phyloP scores from a whole-genome alignment of 1,140 invertebrate species.

The Agrypnia vestita region DNA sequence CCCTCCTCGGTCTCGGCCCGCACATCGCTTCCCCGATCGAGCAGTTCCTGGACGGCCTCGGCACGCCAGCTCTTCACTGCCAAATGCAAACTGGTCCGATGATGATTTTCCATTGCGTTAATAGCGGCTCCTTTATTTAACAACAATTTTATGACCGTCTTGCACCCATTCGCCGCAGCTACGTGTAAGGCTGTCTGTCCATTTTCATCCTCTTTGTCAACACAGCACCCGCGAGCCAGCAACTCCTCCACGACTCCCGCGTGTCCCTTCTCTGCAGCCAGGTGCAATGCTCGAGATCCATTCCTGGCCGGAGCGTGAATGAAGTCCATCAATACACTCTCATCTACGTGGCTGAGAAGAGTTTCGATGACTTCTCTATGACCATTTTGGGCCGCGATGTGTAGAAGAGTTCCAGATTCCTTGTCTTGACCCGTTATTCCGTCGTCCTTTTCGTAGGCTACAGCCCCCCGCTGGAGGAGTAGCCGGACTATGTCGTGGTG shows the following conservation, averaged over 20 bases:
- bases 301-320: neutral
- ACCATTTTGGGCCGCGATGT: neutral
- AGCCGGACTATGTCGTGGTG: neutral
- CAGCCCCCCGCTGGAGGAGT: neutral
- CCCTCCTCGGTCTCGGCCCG: neutral
- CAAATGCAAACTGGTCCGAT: neutral
- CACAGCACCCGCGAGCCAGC: neutral
- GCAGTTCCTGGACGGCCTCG: neutral
- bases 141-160: neutral
- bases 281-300: neutral
- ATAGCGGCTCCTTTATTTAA: neutral
- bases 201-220: neutral
- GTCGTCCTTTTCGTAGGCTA: too few species aligned
- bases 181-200: neutral
- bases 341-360: neutral
- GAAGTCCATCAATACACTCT: neutral
- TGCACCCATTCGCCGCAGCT: neutral
- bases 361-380: neutral
- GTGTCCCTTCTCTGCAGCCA: neutral
- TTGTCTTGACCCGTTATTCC: neutral
- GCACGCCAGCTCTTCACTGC: neutral
- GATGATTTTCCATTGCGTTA: neutral
- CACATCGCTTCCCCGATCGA: neutral
- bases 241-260: neutral
- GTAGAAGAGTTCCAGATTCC: neutral